These are phyloP conservation scores for Ernsta delagoae DNA, from an alignment of 2,888 invertebrate genomes.

Conservation along the genomic window DNA sequence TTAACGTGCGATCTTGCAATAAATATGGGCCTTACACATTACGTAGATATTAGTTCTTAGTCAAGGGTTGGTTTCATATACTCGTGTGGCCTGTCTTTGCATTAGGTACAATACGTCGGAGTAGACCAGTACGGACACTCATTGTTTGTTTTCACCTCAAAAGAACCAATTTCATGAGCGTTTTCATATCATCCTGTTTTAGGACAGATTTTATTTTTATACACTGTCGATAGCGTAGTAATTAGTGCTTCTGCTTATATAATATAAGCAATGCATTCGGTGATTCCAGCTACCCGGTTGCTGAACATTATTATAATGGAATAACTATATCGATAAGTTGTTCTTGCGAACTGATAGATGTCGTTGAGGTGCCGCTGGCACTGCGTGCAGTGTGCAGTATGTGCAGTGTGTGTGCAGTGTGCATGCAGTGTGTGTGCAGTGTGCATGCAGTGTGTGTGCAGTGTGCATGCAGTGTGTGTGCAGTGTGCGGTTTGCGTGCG, in stretches of 20 bases:
- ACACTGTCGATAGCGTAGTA: conserved; percentile 12
- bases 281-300: background rate
- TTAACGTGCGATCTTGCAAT: background rate
- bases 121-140: background rate
- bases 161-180: conserved; percentile 23
- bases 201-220: conserved; percentile 25
- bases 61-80: background rate
- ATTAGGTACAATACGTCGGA: no score
- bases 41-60: conserved; percentile 8
- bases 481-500: background rate
- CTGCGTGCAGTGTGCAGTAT: no score
- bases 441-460: no score
- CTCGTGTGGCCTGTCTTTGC: no score
- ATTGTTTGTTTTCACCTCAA: background rate
- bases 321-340: background rate
- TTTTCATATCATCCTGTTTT: conserved; percentile 26
- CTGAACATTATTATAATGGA: background rate
- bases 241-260: conserved; percentile 14
- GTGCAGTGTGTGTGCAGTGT: no score
- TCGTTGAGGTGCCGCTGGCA: background rate
- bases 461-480: no score
- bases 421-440: no score
- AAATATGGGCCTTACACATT: conserved; percentile 6
- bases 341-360: background rate
- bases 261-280: background rate